Evolutionary conservation across 2,797 vertebrate species (phyloP).

Genomic region (Danio aesculapii): DNA sequence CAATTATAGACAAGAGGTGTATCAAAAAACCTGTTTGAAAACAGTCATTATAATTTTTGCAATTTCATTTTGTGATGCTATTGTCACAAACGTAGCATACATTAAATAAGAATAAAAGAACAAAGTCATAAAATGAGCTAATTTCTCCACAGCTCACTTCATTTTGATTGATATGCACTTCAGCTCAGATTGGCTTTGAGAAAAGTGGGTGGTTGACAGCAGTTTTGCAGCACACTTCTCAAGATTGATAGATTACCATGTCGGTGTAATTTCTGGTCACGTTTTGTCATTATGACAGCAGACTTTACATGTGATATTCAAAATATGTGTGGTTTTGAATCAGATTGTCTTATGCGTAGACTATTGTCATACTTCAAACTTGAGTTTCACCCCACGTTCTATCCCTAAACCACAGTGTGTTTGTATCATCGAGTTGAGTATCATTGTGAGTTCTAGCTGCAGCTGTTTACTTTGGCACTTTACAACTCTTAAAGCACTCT

Average conservation of each 20-base stretch:
- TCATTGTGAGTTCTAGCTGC: not conserved
- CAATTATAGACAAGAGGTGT: too few species aligned
- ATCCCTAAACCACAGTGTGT: not conserved
- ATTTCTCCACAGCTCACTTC: slow-evolving; percentile 2
- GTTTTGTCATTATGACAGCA: slow-evolving; percentile 64
- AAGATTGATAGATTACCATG: slow-evolving; percentile 30
- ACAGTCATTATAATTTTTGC: not conserved
- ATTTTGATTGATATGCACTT: slow-evolving; percentile 34
- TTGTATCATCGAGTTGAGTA: not conserved
- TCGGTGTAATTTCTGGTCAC: slow-evolving; percentile 34
- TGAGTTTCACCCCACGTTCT: not conserved
- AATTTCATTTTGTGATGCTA: not conserved
- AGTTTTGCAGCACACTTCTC: not conserved
- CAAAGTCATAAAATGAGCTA: not conserved
- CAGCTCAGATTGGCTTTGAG: slow-evolving; percentile 22
- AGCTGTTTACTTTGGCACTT: not conserved
- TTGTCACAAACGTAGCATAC: not conserved
- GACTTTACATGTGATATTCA: slow-evolving; percentile 16
- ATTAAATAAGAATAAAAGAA: slow-evolving; percentile 1
- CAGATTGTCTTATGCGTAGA: not conserved
- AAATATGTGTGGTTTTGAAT: not conserved
- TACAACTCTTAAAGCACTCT: not conserved
- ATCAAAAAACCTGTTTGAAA: not conserved
- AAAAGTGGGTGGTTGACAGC: slow-evolving; percentile 34
- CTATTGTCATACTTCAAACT: slow-evolving; percentile 2